phyloP scores from a whole-genome alignment of 2,113 vertebrate species.

The Onychostoma macrolepis region DNA sequence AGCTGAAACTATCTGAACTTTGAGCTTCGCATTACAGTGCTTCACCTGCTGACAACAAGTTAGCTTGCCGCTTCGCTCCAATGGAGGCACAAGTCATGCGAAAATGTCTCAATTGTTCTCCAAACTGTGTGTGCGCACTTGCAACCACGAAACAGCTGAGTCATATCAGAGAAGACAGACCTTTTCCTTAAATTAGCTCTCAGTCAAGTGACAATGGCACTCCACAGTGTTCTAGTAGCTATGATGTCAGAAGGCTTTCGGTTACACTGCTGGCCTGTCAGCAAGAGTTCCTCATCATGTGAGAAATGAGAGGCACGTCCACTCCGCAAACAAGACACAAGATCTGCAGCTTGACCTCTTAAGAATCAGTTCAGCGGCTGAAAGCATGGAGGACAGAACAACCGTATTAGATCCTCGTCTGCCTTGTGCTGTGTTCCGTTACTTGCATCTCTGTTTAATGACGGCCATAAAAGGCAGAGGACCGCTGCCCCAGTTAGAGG shows the following conservation, averaged over 20 bases:
- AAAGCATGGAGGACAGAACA: constrained; percentile 52
- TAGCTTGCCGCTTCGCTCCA: background rate
- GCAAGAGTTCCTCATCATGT: constrained; percentile 66
- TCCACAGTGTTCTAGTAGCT: constrained; percentile 59
- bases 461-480: constrained; percentile 37
- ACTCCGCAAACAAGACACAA: constrained; percentile 58
- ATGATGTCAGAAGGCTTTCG: constrained; percentile 62
- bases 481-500: constrained; percentile 44
- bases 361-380: constrained; percentile 61
- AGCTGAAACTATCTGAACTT: background rate
- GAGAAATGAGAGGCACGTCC: constrained; percentile 58
- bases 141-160: constrained; percentile 46
- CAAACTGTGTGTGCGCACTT: background rate
- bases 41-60: background rate
- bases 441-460: constrained; percentile 39
- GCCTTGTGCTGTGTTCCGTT: constrained; percentile 59
- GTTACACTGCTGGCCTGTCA: constrained; percentile 57
- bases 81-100: background rate
- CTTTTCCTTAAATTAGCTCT: constrained; percentile 69
- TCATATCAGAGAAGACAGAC: constrained; percentile 62
- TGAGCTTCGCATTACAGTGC: background rate
- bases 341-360: constrained; percentile 69
- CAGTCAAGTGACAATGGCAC: constrained; percentile 77
- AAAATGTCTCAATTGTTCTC: background rate
- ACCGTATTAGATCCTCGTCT: constrained; percentile 43